Evolutionary conservation across 1,140 invertebrate species (phyloP).

Genomic region (Eriocheir sinensis): DNA sequence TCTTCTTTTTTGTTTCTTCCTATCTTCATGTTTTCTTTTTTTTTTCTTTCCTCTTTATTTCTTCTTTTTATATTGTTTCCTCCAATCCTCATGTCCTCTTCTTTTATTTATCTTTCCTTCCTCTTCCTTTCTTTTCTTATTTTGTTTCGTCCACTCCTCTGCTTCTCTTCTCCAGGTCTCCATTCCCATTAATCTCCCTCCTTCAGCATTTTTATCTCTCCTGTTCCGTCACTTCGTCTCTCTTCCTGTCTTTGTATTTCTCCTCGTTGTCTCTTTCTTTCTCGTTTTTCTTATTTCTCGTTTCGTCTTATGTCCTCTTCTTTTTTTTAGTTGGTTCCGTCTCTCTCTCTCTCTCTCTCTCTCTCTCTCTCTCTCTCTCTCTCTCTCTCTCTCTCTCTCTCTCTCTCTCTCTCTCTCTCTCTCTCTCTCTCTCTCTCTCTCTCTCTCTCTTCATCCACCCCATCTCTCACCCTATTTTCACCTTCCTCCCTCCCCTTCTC

Average conservation of each 20-base stretch:
- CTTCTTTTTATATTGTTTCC: no score
- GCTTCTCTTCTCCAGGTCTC: no score
- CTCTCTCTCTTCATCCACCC: background rate
- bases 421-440: background rate
- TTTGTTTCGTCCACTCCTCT: no score
- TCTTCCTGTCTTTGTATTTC: background rate
- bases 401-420: background rate
- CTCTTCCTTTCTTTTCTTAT: no score
- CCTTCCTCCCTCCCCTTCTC: background rate
- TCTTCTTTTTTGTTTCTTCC: no score
- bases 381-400: background rate
- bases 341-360: background rate
- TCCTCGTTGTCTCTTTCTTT: background rate
- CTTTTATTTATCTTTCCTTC: no score
- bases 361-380: background rate
- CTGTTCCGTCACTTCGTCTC: no score
- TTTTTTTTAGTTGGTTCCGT: background rate
- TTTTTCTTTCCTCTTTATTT: no score
- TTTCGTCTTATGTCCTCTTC: background rate
- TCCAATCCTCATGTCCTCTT: no score
- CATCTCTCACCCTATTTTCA: background rate
- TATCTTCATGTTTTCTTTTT: background rate
- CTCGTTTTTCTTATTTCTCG: background rate
- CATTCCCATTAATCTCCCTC: no score
- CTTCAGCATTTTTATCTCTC: no score